phyloP scores from a whole-genome alignment of 1,140 invertebrate genomes.

The Saxidomus purpurata region DNA sequence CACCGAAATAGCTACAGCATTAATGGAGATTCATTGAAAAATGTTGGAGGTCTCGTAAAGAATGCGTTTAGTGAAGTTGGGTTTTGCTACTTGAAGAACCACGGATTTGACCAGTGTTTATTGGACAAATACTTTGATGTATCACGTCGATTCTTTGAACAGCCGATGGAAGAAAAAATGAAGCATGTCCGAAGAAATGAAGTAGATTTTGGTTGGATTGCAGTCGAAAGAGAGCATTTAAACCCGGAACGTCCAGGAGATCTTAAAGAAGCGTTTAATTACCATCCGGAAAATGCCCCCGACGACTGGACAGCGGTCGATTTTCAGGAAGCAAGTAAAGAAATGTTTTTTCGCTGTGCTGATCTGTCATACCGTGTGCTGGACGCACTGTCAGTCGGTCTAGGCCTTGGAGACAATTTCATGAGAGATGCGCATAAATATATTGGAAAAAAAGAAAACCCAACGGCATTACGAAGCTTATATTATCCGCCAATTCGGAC shows the following conservation, averaged over 20 bases:
- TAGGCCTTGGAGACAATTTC: slow-evolving; percentile 8
- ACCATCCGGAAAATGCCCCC: slow-evolving; percentile 5
- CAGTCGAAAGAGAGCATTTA: slow-evolving; percentile 50
- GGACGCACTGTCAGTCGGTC: slow-evolving; percentile 35
- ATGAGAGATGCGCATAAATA: slow-evolving; percentile 34
- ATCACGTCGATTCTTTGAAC: slow-evolving; percentile 60
- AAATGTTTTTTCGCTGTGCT: background rate
- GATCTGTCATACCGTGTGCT: slow-evolving; percentile 3
- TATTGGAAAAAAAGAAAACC: slow-evolving; percentile 15
- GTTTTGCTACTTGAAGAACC: slow-evolving; percentile 70
- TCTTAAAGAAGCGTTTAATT: slow-evolving; percentile 59
- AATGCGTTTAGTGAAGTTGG: slow-evolving; percentile 59
- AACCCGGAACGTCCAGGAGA: slow-evolving; percentile 49
- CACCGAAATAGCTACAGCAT: background rate
- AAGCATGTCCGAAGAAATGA: slow-evolving; percentile 47
- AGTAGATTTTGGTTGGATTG: slow-evolving; percentile 64
- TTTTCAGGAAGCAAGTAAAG: background rate
- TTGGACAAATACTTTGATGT: slow-evolving; percentile 53
- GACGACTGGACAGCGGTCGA: slow-evolving; percentile 12
- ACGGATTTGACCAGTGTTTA: slow-evolving; percentile 50
- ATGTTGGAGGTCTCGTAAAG: slow-evolving; percentile 53
- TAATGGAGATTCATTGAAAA: background rate
- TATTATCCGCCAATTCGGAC: slow-evolving; percentile 37
- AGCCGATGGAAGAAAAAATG: slow-evolving; percentile 56
- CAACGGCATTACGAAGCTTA: slow-evolving; percentile 34